These are phyloP conservation scores for Agrypnus murinus DNA, from an alignment of 2,888 invertebrate genomes.

Conservation along the genomic window DNA sequence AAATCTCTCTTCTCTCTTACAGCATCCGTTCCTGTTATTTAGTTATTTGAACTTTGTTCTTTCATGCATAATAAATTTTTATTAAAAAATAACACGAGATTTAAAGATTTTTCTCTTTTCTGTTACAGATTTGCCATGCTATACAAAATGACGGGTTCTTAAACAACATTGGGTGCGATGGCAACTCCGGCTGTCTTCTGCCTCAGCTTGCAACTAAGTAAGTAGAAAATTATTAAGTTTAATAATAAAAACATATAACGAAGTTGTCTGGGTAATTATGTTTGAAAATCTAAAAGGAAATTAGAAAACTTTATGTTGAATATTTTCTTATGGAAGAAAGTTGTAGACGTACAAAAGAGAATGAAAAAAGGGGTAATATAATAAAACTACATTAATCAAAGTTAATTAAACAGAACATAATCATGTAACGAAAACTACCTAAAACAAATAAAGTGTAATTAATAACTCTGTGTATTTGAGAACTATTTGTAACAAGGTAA, in stretches of 20 bases:
- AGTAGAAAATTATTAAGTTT: conserved; percentile 54
- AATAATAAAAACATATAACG: no score
- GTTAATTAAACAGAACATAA: conserved; percentile 37
- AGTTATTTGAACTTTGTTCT: conserved; percentile 6
- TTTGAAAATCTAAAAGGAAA: background rate
- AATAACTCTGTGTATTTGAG: conserved; percentile 52
- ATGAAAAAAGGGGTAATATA: background rate
- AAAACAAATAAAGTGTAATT: conserved; percentile 55
- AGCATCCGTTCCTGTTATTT: no score
- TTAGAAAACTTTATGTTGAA: background rate
- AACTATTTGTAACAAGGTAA: conserved; percentile 50
- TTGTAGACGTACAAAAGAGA: background rate
- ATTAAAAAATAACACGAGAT: conserved; percentile 13
- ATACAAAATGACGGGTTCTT: conserved; percentile 30
- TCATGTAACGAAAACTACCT: conserved; percentile 41
- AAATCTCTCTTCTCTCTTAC: no score
- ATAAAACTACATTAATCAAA: conserved; percentile 6
- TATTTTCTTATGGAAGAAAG: background rate
- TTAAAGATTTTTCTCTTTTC: conserved; percentile 1
- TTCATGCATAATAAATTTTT: conserved; percentile 2
- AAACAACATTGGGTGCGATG: conserved; percentile 51
- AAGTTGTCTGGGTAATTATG: no score
- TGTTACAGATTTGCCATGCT: conserved; percentile 29
- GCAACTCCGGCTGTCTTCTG: conserved; percentile 65
- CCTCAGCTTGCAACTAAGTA: conserved; percentile 63